Evolutionary conservation across 2,888 invertebrate genomes (phyloP).

Genomic region (Seladonia tumulorum): DNA sequence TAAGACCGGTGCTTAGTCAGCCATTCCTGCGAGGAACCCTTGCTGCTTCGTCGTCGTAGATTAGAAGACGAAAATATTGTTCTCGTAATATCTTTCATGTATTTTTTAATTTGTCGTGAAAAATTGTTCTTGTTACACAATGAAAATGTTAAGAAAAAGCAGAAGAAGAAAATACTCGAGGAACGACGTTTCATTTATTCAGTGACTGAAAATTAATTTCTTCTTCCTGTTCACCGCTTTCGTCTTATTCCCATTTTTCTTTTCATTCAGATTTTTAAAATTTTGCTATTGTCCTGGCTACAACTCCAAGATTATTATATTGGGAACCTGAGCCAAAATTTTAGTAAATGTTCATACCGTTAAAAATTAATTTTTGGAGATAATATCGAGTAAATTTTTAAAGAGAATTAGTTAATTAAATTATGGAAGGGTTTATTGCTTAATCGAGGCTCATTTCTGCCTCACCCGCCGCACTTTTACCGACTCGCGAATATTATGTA

Average conservation of each 20-base stretch:
- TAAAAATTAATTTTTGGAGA: neutral
- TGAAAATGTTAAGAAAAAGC: neutral
- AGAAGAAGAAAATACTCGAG: neutral
- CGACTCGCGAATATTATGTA: neutral
- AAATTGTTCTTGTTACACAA: neutral
- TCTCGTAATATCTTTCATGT: neutral
- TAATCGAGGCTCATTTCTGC: neutral
- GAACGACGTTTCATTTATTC: neutral
- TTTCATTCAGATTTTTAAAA: neutral
- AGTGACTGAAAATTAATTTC: constrained; percentile 6
- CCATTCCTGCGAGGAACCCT: neutral
- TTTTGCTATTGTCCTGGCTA: neutral
- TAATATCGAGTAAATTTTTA: neutral
- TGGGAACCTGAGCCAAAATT: neutral
- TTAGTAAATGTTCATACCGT: fast-evolving
- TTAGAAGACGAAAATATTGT: neutral
- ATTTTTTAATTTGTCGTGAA: neutral
- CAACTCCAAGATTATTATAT: neutral
- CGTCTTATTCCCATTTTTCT: neutral
- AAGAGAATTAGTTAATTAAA: neutral
- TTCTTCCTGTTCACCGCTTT: neutral
- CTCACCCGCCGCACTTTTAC: neutral
- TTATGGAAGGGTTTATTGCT: neutral
- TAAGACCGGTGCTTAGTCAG: constrained; percentile 9
- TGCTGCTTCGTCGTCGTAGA: neutral